Base-by-base conservation (phyloP, 1,140 invertebrate genomes). In the Drosophila melanica region DNA sequence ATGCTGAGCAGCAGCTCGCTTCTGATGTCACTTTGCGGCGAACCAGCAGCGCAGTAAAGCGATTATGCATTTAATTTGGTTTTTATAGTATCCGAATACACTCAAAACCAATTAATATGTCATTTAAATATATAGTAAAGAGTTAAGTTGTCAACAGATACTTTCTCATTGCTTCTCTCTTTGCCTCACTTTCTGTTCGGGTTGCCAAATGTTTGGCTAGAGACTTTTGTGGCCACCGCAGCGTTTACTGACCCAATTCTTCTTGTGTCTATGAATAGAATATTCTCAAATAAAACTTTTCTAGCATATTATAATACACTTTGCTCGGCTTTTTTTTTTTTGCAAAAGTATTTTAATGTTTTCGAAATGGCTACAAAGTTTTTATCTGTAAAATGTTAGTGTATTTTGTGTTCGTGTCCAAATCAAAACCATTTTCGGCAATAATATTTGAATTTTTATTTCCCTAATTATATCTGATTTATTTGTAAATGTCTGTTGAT, bases 161-260 rank as follows among this genome's bases (percentile, higher is more conserved):
- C 62, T 64, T 18, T 62, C 16, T 50, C 11, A 12, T 11, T 27
- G 2, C 3, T 1, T 10, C 20, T 55, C 51, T 20, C 3, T 58
- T 8, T 42, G 20, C 47, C 16, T 47, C 14, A 30, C 20, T 67
- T 30, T 4, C 27, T 58, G 44, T 18, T 57, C 16, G n/a, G 33
- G 63, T 41, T 75, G 82, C 66, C 63, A 73, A 86, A 79, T 87
- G 65, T 81, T 82, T 85, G 73, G 59, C 69, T 78, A 41, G 47
- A 67, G 59, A 58, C 27, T 27, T 27, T 7, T 27, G 5, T 27
- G 27, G 27, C 27, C 27, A 27, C 27, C 27, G 27, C 71, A 72
- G 69, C 81, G 72, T 84, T 79, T 85, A 73, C 69, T 86, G 82
- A 81, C 82, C 82, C 82, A 79, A 86, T 82, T 86, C 60, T 37